A percentile compares a stretch with the other conserved stretches of the same genome.
phyloP scores from a whole-genome alignment of 1,140 invertebrate species.

The Conopomorpha cramerella region DNA sequence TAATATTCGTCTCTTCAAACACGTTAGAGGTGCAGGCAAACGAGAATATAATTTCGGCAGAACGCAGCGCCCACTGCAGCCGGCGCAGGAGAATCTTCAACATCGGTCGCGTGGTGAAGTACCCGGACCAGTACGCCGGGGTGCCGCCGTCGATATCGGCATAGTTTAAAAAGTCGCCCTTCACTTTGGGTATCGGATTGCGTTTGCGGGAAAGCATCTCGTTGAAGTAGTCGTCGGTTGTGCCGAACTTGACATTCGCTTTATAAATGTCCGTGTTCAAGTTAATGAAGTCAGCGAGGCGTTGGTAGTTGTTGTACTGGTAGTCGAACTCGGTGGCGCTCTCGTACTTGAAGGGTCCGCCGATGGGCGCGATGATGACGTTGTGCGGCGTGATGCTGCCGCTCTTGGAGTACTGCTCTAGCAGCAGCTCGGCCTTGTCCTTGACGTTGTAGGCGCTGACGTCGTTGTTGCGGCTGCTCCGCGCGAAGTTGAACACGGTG shows the following conservation, averaged over 20 bases:
- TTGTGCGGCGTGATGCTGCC: conserved; percentile 83
- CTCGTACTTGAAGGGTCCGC: conserved; percentile 81
- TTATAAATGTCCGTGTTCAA: conserved; percentile 68
- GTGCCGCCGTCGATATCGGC: conserved; percentile 79
- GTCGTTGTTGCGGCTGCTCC: conserved; percentile 60
- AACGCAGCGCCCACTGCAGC: conserved; percentile 14
- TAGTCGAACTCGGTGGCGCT: conserved; percentile 81
- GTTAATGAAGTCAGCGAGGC: conserved; percentile 80
- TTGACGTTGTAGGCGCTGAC: conserved; percentile 77
- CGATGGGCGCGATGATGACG: conserved; percentile 78
- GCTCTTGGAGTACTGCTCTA: conserved; percentile 81
- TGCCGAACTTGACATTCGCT: conserved; percentile 78
- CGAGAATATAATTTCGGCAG: conserved; percentile 19
- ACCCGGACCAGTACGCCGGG: conserved; percentile 69
- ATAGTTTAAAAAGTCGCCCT: conserved; percentile 91
- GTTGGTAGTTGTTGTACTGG: conserved; percentile 82
- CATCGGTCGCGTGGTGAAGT: conserved; percentile 35
- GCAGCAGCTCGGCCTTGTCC: conserved; percentile 74
- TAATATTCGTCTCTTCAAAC: too few relatives aligned
- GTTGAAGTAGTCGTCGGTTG: conserved; percentile 80
- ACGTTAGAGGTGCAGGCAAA: conserved; percentile 27
- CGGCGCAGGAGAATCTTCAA: too few relatives aligned
- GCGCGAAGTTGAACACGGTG: conserved; percentile 28
- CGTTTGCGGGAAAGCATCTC: conserved; percentile 63
- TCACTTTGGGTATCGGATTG: conserved; percentile 69